Evolutionary conservation across 2,888 invertebrate genomes (phyloP), one percentile per base, ranked within the genome.

Genomic region (Penaeus monodon): DNA sequence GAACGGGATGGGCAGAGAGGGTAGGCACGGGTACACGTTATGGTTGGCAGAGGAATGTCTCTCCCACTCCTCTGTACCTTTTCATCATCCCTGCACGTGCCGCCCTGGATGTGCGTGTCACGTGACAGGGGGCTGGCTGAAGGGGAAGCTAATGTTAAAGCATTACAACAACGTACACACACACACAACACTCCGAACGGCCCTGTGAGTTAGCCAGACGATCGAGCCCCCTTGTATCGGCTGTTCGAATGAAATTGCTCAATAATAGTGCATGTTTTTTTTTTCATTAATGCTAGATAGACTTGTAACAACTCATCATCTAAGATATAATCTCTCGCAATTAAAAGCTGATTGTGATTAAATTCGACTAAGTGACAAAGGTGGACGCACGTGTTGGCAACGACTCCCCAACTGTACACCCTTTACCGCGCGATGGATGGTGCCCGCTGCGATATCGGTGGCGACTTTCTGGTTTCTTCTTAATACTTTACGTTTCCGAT

Each of bases 371-470:
- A 29, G 70, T 49, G 70, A 73, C 73, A 81, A 81, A 81, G 33
- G 44, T 22, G 29, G 74, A 73, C 73, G 33, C 74, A 24, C 14
- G 74, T 44, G 73, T 33, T 82, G 82, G 74, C 82, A 82, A 64
- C 74, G 64, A 73, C 64, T 64, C 12, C 22, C 29, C 73, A 73
- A 68, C 81, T 81, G 81, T 74, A 82, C 73, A 81, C 81, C 82
- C 82, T 81, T 74, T 63, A 73, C 82, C 64, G 74, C 64, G 82
- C 82, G 82, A 82, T 82, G 82, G 82, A 73, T 73, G 82, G 38
- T 74, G 74, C 64, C 82, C 24, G 49, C 81, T 57, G 29, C 70
- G 68, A 24, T 57, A 81, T 49, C 70, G 70, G 73, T 57, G 24
- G 17, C 64, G 29, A 63, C 33, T 82, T 33, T 63, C 66, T 29